Conservation (phyloP, 2,797 vertebrate species). For the Acanthis flammea region DNA sequence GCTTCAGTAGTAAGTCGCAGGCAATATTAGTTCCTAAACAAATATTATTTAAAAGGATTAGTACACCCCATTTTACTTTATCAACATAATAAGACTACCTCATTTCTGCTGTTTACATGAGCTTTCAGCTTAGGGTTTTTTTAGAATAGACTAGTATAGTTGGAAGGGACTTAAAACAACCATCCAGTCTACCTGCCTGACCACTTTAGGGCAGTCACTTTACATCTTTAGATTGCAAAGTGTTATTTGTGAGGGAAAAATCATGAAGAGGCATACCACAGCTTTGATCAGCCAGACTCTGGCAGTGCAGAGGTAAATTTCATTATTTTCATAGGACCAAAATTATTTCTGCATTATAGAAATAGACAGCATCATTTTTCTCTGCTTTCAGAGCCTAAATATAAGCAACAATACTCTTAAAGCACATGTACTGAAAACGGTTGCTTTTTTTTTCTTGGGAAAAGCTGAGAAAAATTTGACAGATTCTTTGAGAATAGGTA, state of each 20-base stretch:
- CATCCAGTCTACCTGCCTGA: background rate
- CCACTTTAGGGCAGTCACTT: background rate
- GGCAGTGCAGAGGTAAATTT: background rate
- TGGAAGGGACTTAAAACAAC: background rate
- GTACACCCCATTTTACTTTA: background rate
- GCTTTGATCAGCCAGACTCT: background rate
- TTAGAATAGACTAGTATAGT: background rate
- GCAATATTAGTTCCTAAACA: background rate
- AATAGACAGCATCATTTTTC: background rate
- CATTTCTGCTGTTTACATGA: background rate
- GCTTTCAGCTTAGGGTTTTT: background rate
- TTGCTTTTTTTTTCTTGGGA: background rate
- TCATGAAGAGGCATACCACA: background rate
- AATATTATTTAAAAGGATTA: background rate
- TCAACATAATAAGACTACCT: background rate
- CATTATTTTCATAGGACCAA: background rate
- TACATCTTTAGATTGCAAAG: background rate
- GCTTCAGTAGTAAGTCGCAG: background rate
- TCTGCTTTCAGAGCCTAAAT: background rate
- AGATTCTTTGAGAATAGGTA: background rate
- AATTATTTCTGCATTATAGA: background rate
- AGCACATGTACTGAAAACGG: background rate
- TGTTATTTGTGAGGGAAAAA: background rate
- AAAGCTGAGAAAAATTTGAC: background rate
- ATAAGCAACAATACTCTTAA: background rate